These are phyloP conservation scores for Brachyptera risi DNA, from an alignment of 2,888 invertebrate species.

Conservation along the genomic window DNA sequence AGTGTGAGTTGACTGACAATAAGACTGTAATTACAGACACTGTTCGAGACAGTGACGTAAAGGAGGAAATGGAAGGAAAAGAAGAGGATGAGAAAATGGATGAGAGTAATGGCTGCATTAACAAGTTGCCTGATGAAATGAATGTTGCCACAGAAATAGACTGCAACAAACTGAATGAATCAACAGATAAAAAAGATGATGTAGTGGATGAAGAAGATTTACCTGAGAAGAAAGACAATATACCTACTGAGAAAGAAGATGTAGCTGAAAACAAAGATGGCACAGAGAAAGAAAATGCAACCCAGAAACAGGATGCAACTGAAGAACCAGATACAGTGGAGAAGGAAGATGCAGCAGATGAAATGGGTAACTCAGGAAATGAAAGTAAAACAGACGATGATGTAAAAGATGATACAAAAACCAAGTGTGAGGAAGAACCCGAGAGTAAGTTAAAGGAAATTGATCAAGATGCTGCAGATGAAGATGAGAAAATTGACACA, in stretches of 20 bases:
- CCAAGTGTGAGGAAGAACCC: conserved; percentile 28
- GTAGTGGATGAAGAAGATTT: too few relatives aligned
- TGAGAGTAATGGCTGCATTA: background rate
- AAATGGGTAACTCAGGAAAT: background rate
- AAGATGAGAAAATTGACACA: conserved; percentile 24
- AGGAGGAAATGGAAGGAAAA: conserved; percentile 25
- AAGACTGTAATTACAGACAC: too few relatives aligned
- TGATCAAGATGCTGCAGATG: too few relatives aligned
- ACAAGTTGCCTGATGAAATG: background rate
- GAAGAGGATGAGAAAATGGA: conserved; percentile 23
- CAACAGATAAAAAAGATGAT: too few relatives aligned
- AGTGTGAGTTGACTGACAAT: too few relatives aligned
- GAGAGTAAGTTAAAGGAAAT: too few relatives aligned
- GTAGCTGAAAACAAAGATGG: conserved; percentile 5
- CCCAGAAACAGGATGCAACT: conserved; percentile 24
- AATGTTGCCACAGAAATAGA: background rate
- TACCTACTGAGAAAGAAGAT: background rate
- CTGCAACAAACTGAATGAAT: conserved; percentile 8
- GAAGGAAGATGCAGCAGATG: conserved; percentile 19
- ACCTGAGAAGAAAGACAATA: too few relatives aligned
- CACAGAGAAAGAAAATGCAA: conserved; percentile 14
- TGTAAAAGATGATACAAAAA: background rate
- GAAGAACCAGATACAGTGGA: too few relatives aligned
- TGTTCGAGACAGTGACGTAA: too few relatives aligned
- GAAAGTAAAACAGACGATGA: conserved; percentile 7